These are phyloP conservation scores for Cephus sareptanus DNA, from an alignment of 2,888 invertebrate genomes.

Conservation along the genomic window DNA sequence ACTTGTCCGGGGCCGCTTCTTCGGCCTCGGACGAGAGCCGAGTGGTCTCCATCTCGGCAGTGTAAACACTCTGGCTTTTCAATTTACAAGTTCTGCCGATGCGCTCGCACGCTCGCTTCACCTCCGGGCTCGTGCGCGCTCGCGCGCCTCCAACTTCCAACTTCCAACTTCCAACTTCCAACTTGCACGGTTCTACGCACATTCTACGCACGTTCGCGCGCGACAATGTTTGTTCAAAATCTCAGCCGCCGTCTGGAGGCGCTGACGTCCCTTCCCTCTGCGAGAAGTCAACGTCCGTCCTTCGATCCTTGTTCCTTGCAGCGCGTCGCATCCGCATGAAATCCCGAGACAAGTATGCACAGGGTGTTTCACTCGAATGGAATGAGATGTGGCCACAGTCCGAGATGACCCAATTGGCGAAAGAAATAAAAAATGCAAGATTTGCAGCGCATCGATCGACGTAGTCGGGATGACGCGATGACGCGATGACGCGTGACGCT, in stretches of 20 bases:
- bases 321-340: too few species aligned
- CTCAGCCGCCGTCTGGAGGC: conserved; percentile 37
- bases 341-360: too few species aligned
- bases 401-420: too few species aligned
- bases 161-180: conserved; percentile 8
- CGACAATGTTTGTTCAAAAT: conserved; percentile 56
- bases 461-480: too few species aligned
- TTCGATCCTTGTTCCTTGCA: conserved; percentile 27
- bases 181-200: too few species aligned
- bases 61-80: conserved; percentile 33
- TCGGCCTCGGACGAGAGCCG: conserved; percentile 7
- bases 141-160: conserved; percentile 22
- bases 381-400: too few species aligned
- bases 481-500: too few species aligned
- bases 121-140: conserved; percentile 17
- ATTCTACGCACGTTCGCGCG: conserved; percentile 36
- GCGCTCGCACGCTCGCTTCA: not conserved
- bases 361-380: too few species aligned
- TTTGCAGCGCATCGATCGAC: too few species aligned
- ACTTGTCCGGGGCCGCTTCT: conserved; percentile 15
- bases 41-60: conserved; percentile 12
- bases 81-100: conserved; percentile 15
- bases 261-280: conserved; percentile 8
- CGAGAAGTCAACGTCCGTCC: conserved; percentile 54
- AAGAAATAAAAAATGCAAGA: too few species aligned